Percentiles rank a stretch among this genome's conserved stretches.
phyloP scores from a whole-genome alignment of 92 coral and sea anemone species.

The Galaxea fascicularis region DNA sequence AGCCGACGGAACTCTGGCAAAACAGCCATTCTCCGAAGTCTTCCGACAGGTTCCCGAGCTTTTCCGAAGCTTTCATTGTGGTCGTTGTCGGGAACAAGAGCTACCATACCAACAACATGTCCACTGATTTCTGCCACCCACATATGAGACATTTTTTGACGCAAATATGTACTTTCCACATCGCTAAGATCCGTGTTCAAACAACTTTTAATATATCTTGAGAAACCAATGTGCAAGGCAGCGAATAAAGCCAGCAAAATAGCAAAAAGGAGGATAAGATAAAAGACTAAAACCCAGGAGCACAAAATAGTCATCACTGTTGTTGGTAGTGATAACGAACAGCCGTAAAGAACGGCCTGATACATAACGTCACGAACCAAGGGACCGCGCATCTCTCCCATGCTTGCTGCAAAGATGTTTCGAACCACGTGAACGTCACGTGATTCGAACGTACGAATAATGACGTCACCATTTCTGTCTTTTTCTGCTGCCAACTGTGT shows the following conservation, averaged over 20 bases:
- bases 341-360: too few species aligned
- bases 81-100: constrained; percentile 30
- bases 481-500: background rate
- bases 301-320: too few species aligned
- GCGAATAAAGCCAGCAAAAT: too few species aligned
- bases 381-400: too few species aligned
- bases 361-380: too few species aligned
- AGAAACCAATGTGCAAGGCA: constrained; percentile 48
- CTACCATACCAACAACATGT: constrained; percentile 42
- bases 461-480: background rate
- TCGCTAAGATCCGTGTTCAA: constrained; percentile 15
- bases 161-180: background rate
- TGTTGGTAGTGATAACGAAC: too few species aligned
- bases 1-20: too few species aligned
- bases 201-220: constrained; percentile 35
- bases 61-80: constrained; percentile 16
- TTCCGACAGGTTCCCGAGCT: constrained; percentile 24
- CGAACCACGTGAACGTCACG: constrained; percentile 40
- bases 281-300: too few species aligned
- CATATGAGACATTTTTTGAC: too few species aligned
- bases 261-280: too few species aligned
- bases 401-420: constrained; percentile 26
- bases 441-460: constrained; percentile 28
- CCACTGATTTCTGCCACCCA: too few species aligned
- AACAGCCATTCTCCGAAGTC: too few species aligned